phyloP scores from a whole-genome alignment of 1,140 invertebrate species.

The Drosophila tani region DNA sequence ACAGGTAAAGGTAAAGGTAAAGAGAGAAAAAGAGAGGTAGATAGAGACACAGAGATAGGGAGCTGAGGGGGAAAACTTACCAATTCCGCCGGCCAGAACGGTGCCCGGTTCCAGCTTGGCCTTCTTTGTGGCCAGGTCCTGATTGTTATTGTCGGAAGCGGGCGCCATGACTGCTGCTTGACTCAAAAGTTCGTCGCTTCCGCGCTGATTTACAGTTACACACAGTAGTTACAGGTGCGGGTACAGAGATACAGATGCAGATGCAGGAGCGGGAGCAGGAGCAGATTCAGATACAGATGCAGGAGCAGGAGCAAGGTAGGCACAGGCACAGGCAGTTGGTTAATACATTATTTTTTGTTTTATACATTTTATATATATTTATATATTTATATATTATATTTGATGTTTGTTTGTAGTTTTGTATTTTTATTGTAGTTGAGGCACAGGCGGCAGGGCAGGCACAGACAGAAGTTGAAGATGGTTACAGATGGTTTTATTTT shows the following conservation, averaged over 20 bases:
- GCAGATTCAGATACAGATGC: constrained; percentile 42
- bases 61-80: constrained; percentile 69
- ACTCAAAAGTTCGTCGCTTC: constrained; percentile 97
- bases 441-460: constrained; percentile 59
- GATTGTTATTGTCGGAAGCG: constrained; percentile 96
- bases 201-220: constrained; percentile 89
- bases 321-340: constrained; percentile 48
- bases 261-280: constrained; percentile 26
- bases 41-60: constrained; percentile 6
- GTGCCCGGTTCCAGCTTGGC: constrained; percentile 87
- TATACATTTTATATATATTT: constrained; percentile 1
- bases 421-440: constrained; percentile 34
- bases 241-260: constrained; percentile 27
- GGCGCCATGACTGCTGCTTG: constrained; percentile 97
- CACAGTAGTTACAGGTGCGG: constrained; percentile 14
- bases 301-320: constrained; percentile 45
- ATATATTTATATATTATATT: constrained; percentile 24
- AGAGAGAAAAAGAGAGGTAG: constrained; percentile 2
- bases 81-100: constrained; percentile 83
- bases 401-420: constrained; percentile 32
- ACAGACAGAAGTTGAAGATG: constrained; percentile 80
- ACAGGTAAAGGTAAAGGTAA: neutral
- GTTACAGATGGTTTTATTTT: constrained; percentile 64
- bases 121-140: constrained; percentile 96
- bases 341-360: constrained; percentile 38